Base-by-base conservation (phyloP, 2,113 vertebrate genomes). In the Spea bombifrons region DNA sequence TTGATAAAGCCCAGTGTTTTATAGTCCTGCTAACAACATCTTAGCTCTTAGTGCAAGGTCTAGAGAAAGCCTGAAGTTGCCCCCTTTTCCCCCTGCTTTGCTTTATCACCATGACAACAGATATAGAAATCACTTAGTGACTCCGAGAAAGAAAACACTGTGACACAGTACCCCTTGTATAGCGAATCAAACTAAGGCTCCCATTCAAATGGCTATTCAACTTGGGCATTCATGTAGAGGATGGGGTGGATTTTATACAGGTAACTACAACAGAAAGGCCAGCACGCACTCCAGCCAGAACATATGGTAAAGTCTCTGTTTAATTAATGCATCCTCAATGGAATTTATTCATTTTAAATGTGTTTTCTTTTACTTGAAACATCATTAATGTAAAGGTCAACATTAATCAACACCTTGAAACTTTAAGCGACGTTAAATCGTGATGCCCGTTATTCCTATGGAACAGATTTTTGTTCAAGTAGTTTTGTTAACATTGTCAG, bases 121-220 rank as follows among this genome's bases (percentile, higher is more conserved):
- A 98, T 97, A 97, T 96, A 98, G 97, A 98, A 99, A 97, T 98
- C 96, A 97, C 94, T 95, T 93, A 94, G 92, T 94, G 96, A 95
- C 93, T 96, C 92, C 94, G 88, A 92, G 93, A 94, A 94, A 94
- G 93, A 94, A 94, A 94, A 94, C 94, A 89, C 88, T 92, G 93
- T 94, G 95, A 97, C 92, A 95, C 93, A 94, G 93, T 94, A 91
- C 92, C 92, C 92, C 94, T 96, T 95, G 94, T 96, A 95, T 95
- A 91, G 93, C 90, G 90, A 94, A 94, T 92, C 92, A 92, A 92
- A 92, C 92, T 93, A 93, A 92, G 91, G 87, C 91, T 90, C 94
- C 91, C 94, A 93, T 96, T 95, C 92, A 95, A 92, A 91, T 88
- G 87, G 90, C 89, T 92, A 95, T 94, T 94, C 92, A 94, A 92